A percentile compares a stretch with the other conserved stretches of the same genome.
These are phyloP conservation scores for Hirundo rustica DNA, from an alignment of 2,797 vertebrate species.

Conservation along the genomic window DNA sequence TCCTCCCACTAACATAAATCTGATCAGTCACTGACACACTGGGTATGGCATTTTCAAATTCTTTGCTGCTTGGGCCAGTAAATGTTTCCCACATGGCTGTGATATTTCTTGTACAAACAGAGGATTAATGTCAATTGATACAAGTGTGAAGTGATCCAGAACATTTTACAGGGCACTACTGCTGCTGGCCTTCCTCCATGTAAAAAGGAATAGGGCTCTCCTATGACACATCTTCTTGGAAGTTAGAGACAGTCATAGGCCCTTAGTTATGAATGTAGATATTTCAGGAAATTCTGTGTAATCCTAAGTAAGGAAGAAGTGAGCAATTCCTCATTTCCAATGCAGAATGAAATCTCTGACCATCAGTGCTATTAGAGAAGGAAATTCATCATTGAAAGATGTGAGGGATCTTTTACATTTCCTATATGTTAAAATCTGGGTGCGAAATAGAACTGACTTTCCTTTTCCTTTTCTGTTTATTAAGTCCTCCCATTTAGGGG, in stretches of 20 bases:
- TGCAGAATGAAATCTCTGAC: background rate
- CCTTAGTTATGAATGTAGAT: background rate
- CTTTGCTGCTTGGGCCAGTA: background rate
- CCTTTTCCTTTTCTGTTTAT: background rate
- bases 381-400: background rate
- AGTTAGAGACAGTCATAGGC: background rate
- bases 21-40: background rate
- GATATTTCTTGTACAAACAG: slow-evolving; percentile 32
- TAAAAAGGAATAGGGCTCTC: background rate
- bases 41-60: background rate
- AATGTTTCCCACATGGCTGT: background rate
- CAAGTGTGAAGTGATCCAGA: background rate
- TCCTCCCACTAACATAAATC: background rate
- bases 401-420: background rate
- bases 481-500: background rate
- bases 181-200: background rate
- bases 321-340: background rate
- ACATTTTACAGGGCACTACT: background rate
- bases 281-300: background rate
- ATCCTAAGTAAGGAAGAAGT: background rate
- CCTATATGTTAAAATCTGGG: background rate
- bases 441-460: background rate
- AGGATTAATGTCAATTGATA: background rate
- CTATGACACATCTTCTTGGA: background rate
- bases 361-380: background rate